Conservation (phyloP, 1,140 invertebrate genomes). For the Drosophila guanche region DNA sequence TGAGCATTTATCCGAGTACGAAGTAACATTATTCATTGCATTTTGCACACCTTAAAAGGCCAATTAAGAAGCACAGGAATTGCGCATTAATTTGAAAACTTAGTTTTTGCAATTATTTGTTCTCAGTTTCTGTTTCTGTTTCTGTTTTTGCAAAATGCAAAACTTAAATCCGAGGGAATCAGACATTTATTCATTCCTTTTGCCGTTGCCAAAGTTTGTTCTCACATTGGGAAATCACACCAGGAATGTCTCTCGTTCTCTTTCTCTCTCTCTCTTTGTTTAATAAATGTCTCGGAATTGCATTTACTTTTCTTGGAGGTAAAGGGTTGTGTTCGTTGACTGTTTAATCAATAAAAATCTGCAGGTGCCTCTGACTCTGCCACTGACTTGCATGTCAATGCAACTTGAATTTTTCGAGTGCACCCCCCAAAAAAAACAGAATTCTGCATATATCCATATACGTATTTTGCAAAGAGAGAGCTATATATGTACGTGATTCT, state of each 20-base stretch:
- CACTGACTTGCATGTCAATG: constrained; percentile 70
- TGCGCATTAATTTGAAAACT: constrained; percentile 46
- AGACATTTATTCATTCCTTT: background rate
- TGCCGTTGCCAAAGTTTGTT: constrained; percentile 38
- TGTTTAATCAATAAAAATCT: constrained; percentile 74
- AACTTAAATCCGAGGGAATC: too few relatives aligned
- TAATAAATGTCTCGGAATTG: constrained; percentile 49
- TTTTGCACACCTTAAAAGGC: constrained; percentile 63
- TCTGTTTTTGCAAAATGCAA: too few relatives aligned
- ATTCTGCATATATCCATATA: constrained; percentile 19
- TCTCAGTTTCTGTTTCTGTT: background rate
- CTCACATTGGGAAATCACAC: constrained; percentile 18
- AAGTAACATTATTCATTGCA: constrained; percentile 2
- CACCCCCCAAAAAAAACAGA: constrained; percentile 6
- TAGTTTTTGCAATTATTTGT: constrained; percentile 45
- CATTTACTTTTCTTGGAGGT: constrained; percentile 26
- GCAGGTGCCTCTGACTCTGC: constrained; percentile 5
- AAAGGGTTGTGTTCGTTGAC: constrained; percentile 34
- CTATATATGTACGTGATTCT: background rate
- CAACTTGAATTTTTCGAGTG: constrained; percentile 40
- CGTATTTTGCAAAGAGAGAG: background rate
- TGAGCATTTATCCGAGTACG: background rate
- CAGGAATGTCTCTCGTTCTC: constrained; percentile 30
- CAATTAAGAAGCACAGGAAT: constrained; percentile 53
- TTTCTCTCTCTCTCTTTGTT: constrained; percentile 6